phyloP scores from a whole-genome alignment of 2,113 vertebrate species.

The Micronisus gabar region DNA sequence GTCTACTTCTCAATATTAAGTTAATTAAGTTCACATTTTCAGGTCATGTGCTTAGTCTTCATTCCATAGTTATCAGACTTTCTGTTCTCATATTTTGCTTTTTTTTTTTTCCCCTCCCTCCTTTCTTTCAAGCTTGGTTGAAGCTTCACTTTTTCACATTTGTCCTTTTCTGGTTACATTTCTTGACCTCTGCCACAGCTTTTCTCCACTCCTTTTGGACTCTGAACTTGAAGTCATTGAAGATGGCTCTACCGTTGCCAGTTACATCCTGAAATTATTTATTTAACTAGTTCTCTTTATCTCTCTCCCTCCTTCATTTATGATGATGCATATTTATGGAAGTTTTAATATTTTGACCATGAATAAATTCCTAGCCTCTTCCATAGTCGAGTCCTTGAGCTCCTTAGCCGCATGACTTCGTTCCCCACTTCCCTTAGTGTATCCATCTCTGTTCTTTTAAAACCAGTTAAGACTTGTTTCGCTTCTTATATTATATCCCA shows the following conservation, averaged over 20 bases:
- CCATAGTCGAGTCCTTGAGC: fast-evolving
- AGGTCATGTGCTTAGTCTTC: not conserved
- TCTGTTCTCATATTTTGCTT: not conserved
- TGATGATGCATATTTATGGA: not conserved
- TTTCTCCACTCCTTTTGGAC: not conserved
- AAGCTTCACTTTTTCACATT: not conserved
- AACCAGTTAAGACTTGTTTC: not conserved
- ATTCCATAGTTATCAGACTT: not conserved
- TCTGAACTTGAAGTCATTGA: not conserved
- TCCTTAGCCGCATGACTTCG: fast-evolving
- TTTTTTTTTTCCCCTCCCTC: not conserved
- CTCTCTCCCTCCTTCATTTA: not conserved
- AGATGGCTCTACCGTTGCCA: not conserved
- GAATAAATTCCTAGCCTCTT: not conserved
- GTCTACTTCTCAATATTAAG: not conserved
- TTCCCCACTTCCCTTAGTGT: not conserved
- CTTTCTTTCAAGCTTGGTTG: not conserved
- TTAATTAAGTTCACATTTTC: not conserved
- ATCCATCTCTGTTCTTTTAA: not conserved
- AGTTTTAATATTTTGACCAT: not conserved
- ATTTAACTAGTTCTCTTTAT: not conserved
- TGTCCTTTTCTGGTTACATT: not conserved
- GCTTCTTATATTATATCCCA: not conserved
- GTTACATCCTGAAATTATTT: not conserved
- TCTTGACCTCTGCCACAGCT: not conserved